Percentiles rank a stretch among this genome's conserved stretches.
These are phyloP conservation scores for Prenolepis imparis DNA, from an alignment of 2,888 invertebrate species.

Conservation along the genomic window DNA sequence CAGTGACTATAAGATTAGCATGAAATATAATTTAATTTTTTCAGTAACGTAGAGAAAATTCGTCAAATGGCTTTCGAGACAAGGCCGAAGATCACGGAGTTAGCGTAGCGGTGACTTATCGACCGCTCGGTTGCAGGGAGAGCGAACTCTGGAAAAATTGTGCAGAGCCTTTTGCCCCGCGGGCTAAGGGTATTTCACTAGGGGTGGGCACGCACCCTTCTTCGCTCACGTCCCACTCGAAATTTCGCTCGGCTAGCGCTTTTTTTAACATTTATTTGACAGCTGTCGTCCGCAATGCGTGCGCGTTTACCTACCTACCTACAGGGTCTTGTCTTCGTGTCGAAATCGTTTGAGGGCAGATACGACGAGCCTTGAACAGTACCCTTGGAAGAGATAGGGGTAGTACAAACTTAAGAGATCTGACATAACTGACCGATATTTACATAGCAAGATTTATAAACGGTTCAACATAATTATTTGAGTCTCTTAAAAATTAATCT, in stretches of 20 bases:
- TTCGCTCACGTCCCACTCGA: constrained; percentile 82
- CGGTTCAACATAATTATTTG: constrained; percentile 26
- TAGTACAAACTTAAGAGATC: constrained; percentile 41
- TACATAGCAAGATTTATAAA: constrained; percentile 13
- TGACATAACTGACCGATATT: constrained; percentile 1
- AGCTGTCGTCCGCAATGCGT: constrained; percentile 85
- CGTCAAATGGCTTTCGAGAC: constrained; percentile 9
- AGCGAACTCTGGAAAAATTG: constrained; percentile 80
- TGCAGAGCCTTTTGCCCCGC: constrained; percentile 73
- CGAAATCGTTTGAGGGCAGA: constrained; percentile 4
- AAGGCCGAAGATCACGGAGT: constrained; percentile 37
- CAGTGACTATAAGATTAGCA: background rate
- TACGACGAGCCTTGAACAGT: constrained; percentile 6
- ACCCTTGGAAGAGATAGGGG: constrained; percentile 30
- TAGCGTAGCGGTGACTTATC: constrained; percentile 79
- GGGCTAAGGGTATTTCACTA: constrained; percentile 74
- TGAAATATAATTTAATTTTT: background rate
- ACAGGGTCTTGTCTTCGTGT: constrained; percentile 27
- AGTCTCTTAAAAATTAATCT: background rate
- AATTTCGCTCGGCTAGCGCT: constrained; percentile 85
- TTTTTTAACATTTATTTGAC: constrained; percentile 86
- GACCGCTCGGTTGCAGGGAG: constrained; percentile 72
- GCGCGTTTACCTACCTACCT: constrained; percentile 73
- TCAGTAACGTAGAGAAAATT: constrained; percentile 5
- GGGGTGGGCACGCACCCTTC: constrained; percentile 81